phyloP scores from a whole-genome alignment of 1,140 invertebrate species.

The Brachionus plicatilis region DNA sequence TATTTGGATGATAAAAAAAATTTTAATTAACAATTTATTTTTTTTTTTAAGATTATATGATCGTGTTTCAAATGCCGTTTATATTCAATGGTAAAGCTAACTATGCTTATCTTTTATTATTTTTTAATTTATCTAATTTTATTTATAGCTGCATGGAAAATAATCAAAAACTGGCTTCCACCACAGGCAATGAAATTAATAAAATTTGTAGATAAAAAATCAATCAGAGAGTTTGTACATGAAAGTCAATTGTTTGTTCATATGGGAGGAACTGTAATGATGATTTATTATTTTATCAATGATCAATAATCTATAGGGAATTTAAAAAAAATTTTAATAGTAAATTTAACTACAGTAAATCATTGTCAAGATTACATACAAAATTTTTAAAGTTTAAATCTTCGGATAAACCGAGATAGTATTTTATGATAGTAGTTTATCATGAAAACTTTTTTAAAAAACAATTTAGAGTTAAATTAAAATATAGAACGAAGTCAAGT shows the following conservation, averaged over 20 bases:
- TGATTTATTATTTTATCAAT: background rate
- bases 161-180: slow-evolving; percentile 80
- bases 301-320: background rate
- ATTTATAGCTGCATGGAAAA: slow-evolving; percentile 76
- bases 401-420: too few relatives aligned
- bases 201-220: slow-evolving; percentile 75
- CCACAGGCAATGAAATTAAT: slow-evolving; percentile 81
- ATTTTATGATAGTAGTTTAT: too few relatives aligned
- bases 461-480: too few relatives aligned
- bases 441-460: too few relatives aligned
- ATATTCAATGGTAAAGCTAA: slow-evolving; percentile 69
- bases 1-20: slow-evolving; percentile 42
- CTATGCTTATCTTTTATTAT: background rate
- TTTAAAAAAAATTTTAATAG: background rate
- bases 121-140: slow-evolving; percentile 41
- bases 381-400: background rate
- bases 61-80: slow-evolving; percentile 91
- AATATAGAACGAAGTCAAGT: too few relatives aligned
- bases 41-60: slow-evolving; percentile 71
- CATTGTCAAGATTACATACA: background rate
- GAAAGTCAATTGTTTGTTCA: slow-evolving; percentile 67
- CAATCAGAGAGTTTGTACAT: slow-evolving; percentile 69
- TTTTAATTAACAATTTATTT: slow-evolving; percentile 52
- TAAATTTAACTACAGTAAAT: background rate
- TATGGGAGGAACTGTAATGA: slow-evolving; percentile 75